Percentiles rank a stretch among this genome's conserved stretches.
Conservation (phyloP, 1,140 invertebrate species). For the Xylocopa sonorina region DNA sequence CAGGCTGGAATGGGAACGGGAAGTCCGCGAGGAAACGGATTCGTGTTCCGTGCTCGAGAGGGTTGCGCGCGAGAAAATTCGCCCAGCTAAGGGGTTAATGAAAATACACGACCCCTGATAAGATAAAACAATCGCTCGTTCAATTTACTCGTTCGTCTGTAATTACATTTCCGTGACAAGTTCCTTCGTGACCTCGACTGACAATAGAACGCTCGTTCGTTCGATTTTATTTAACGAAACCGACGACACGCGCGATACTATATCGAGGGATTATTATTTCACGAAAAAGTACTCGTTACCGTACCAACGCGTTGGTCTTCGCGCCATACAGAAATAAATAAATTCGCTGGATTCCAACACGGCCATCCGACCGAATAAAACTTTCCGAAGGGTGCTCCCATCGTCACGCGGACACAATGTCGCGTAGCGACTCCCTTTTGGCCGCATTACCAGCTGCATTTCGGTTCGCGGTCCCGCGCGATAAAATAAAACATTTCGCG, state of each 20-base stretch:
- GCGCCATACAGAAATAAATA: too few relatives aligned
- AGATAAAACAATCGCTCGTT: slow-evolving; percentile 21
- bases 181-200: background rate
- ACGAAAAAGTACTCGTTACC: too few relatives aligned
- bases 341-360: background rate
- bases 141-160: background rate
- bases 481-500: slow-evolving; percentile 41
- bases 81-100: background rate
- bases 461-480: background rate
- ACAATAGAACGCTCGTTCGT: background rate
- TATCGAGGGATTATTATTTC: too few relatives aligned
- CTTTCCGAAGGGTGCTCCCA: slow-evolving; percentile 1
- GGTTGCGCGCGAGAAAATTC: background rate
- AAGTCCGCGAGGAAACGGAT: slow-evolving; percentile 2
- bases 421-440: background rate
- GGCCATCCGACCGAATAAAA: background rate
- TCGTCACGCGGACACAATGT: slow-evolving; percentile 1
- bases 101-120: slow-evolving; percentile 27
- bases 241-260: too few relatives aligned
- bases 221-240: too few relatives aligned
- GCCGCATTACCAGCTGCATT: slow-evolving; percentile 11
- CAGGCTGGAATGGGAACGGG: background rate
- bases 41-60: background rate
- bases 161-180: background rate
- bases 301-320: too few relatives aligned